A percentile compares a stretch with the other conserved stretches of the same genome.
Conservation (phyloP, 2,113 vertebrate genomes). For the Saccopteryx bilineata region DNA sequence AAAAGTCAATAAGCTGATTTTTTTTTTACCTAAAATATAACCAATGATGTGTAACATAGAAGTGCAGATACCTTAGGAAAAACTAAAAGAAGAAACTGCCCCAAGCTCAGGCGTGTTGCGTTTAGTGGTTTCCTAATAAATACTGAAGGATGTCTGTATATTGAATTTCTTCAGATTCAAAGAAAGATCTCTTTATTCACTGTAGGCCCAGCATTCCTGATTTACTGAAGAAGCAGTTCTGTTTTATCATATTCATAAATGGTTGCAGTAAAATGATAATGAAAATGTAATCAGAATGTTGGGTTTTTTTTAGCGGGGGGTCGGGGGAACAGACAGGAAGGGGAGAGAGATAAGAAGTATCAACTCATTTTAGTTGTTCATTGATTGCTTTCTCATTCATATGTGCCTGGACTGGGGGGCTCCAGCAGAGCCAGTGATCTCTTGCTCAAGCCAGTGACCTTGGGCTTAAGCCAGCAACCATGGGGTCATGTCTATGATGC, state of each 20-base stretch:
- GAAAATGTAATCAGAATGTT: constrained; percentile 62
- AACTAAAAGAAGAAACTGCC: background rate
- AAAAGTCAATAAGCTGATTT: background rate
- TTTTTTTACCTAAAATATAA: background rate
- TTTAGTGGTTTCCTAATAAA: background rate
- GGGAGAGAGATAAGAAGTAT: too few relatives aligned
- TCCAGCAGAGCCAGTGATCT: too few relatives aligned
- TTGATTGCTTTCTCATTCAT: too few relatives aligned
- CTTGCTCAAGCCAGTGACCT: too few relatives aligned
- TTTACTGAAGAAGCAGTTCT: background rate
- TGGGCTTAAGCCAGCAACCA: too few relatives aligned
- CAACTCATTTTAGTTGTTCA: too few relatives aligned
- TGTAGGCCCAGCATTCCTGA: background rate
- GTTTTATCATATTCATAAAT: constrained; percentile 59
- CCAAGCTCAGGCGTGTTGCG: background rate
- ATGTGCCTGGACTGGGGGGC: too few relatives aligned
- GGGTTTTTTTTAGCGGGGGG: background rate
- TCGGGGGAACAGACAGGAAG: too few relatives aligned
- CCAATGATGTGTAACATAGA: background rate
- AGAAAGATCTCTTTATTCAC: constrained; percentile 16
- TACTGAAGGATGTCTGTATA: background rate
- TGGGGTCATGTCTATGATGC: too few relatives aligned
- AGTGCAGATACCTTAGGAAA: background rate
- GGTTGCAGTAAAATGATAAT: constrained; percentile 63
- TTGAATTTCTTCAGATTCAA: constrained; percentile 20